phyloP scores from a whole-genome alignment of 2,888 invertebrate species.

The Ophion obscuratus region DNA sequence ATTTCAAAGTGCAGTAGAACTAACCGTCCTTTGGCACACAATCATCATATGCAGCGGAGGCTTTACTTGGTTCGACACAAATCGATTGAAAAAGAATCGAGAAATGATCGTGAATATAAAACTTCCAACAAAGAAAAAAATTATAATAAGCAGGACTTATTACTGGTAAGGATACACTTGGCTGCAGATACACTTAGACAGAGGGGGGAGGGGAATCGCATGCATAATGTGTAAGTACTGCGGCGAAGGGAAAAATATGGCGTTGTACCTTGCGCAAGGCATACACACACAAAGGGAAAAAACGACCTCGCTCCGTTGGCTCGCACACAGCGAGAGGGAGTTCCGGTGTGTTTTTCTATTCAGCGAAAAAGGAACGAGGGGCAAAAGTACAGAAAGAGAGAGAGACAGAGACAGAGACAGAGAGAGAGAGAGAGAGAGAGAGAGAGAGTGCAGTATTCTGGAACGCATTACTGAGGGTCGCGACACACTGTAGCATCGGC shows the following conservation, averaged over 20 bases:
- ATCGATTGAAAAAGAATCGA: no score
- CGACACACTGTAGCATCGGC: background rate
- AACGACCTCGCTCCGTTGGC: constrained; percentile 48
- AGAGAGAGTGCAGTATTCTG: constrained; percentile 49
- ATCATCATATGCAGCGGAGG: no score
- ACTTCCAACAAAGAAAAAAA: no score
- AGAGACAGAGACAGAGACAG: constrained; percentile 24
- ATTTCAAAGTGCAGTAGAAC: no score
- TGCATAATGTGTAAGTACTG: background rate
- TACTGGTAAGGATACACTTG: no score
- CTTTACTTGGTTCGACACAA: no score
- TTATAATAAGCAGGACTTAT: no score
- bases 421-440: constrained; percentile 20
- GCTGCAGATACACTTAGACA: background rate
- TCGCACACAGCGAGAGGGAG: constrained; percentile 23
- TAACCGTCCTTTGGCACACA: no score
- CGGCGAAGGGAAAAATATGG: constrained; percentile 7
- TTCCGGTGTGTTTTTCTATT: constrained; percentile 45
- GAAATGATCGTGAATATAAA: no score
- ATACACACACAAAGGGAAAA: constrained; percentile 16
- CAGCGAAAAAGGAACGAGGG: constrained; percentile 31
- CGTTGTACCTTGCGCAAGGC: constrained; percentile 38
- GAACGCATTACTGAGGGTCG: background rate
- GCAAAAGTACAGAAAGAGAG: background rate
- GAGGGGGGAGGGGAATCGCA: background rate